Evolutionary conservation across 2,797 vertebrate species (phyloP), one percentile per base, ranked within the genome.

Genomic region (Pachyuromys duprasi): DNA sequence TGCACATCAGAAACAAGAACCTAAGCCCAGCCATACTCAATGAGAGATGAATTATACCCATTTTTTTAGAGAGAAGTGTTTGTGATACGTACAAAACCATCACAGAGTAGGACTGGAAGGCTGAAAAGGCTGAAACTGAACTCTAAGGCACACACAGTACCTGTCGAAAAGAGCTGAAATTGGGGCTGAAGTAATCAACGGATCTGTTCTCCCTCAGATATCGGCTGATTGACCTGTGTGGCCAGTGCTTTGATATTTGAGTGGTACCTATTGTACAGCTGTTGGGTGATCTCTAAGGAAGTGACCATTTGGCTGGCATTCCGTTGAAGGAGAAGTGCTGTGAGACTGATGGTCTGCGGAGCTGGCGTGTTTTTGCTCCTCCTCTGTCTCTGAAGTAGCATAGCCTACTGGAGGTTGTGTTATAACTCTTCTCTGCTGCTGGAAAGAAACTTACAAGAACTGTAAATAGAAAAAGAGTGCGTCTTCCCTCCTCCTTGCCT

Each of bases 381-480:
- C 28, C 62, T 81, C 42, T 33, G 13, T 83, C 45, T 26, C 55
- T 79, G 70, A 63, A 72, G 49, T 14, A 49, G 15, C 22, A 67
- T 4, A 89, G 84, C 42, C 53, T 86, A 65, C 18, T 76, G 76
- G 57, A 42, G 70, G 33, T 18, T 84, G 18, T 76, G 70, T 69
- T 60, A 39, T 83, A 24, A 45, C 22, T 83, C 6, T 95, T 86
- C 87, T 20, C 55, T 95, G 42, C 60, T 93, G 36, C 45, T 86
- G 69, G 72, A 74, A 62, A 42, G 80, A 90, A 93, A 92, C 53
- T 62, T 90, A 74, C 0, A 92, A 93, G 45, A 95, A 60, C 81
- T 88, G n/a, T 67, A 95, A 96, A 72, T 90, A 90, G 91, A 90
- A 94, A 90, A 69, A 89, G 31, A 82, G 53, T 74, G 69, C 3